Evolutionary conservation across 2,888 invertebrate genomes (phyloP).

Genomic region (Proisotoma minuta): DNA sequence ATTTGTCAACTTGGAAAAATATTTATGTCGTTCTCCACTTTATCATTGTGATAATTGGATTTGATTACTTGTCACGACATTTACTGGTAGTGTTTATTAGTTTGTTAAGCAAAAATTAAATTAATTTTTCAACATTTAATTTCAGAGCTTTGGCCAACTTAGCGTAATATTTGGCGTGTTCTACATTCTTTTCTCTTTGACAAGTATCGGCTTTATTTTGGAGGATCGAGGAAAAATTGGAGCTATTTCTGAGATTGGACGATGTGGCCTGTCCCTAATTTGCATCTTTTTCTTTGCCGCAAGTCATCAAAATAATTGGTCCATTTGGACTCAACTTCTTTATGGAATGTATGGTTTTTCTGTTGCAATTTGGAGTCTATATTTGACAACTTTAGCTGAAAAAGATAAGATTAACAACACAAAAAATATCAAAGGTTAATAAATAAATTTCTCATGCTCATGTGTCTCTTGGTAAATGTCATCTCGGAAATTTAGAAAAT

Average conservation of each 20-base stretch:
- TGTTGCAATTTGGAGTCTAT: conserved; percentile 28
- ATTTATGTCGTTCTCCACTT: conserved; percentile 65
- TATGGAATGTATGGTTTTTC: conserved; percentile 21
- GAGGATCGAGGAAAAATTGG: conserved; percentile 27
- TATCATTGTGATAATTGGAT: conserved; percentile 61
- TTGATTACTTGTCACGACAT: conserved; percentile 61
- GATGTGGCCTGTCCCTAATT: too few species aligned
- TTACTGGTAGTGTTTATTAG: conserved; percentile 56
- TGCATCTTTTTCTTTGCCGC: too few species aligned
- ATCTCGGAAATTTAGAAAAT: too few species aligned
- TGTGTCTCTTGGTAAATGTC: too few species aligned
- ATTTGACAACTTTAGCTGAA: too few species aligned
- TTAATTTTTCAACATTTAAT: too few species aligned
- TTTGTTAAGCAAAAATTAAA: too few species aligned
- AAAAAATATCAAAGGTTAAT: too few species aligned
- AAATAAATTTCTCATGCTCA: too few species aligned
- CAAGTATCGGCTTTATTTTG: conserved; percentile 66
- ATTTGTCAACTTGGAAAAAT: conserved; percentile 64
- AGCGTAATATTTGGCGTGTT: conserved; percentile 59
- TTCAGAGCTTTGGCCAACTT: conserved; percentile 61
- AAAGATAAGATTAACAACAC: too few species aligned
- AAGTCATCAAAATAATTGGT: too few species aligned
- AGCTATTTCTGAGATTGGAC: conserved; percentile 25
- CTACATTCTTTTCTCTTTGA: conserved; percentile 65
- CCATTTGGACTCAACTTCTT: conserved; percentile 14